Evolutionary conservation across 2,888 invertebrate species (phyloP).

Genomic region (Ceriagrion tenellum): DNA sequence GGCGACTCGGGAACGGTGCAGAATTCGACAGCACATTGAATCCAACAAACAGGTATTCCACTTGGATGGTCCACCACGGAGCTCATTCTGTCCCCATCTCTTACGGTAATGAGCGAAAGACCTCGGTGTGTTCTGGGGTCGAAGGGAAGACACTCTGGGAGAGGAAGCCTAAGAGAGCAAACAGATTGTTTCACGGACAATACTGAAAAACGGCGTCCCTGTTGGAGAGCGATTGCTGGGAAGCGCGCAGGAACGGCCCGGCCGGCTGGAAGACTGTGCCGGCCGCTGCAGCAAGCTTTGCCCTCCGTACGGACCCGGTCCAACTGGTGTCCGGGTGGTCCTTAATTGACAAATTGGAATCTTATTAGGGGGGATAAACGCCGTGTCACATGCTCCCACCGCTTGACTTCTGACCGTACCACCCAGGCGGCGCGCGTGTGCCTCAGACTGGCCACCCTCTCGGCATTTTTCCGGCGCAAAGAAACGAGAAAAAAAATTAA

Average conservation of each 20-base stretch:
- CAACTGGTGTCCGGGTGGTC: conserved; percentile 68
- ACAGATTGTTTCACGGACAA: not conserved
- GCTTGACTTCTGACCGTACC: conserved; percentile 67
- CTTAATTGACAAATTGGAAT: conserved; percentile 68
- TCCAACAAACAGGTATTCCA: too few relatives aligned
- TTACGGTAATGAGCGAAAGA: not conserved
- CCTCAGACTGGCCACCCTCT: conserved; percentile 44
- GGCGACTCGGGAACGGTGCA: not conserved
- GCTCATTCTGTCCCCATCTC: not conserved
- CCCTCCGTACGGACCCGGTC: conserved; percentile 58
- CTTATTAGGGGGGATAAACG: conserved; percentile 68
- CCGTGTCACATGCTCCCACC: conserved; percentile 64
- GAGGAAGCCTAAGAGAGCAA: not conserved
- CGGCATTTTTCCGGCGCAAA: not conserved
- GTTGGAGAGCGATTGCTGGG: not conserved
- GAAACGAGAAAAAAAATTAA: conserved; percentile 25
- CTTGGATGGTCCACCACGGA: not conserved
- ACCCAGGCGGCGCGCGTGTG: conserved; percentile 67
- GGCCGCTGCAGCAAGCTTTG: not conserved
- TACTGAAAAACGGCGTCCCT: not conserved
- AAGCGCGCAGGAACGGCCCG: conserved; percentile 9
- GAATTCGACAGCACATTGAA: not conserved
- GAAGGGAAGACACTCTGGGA: not conserved
- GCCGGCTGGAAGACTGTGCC: not conserved
- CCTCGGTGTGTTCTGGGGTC: not conserved